These are phyloP conservation scores for Drosophila murphyi DNA, from an alignment of 1,140 invertebrate species.

Conservation along the genomic window DNA sequence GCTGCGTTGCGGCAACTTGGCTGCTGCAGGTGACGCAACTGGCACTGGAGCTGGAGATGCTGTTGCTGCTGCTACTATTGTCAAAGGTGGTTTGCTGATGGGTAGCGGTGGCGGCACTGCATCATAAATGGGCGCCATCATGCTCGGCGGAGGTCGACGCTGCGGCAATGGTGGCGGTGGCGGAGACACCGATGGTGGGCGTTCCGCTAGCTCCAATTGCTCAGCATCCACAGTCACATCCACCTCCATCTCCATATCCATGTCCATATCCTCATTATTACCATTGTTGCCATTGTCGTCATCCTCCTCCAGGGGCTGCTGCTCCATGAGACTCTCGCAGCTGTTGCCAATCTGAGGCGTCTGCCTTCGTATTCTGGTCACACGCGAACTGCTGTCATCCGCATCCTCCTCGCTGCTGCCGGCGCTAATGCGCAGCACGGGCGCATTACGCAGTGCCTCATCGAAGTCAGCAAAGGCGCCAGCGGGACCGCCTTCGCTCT, in stretches of 20 bases:
- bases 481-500: conserved; percentile 40
- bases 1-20: conserved; percentile 57
- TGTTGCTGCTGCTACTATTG: conserved; percentile 13
- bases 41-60: not conserved
- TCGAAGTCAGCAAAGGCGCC: conserved; percentile 80
- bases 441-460: conserved; percentile 72
- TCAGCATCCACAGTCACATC: conserved; percentile 1
- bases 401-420: conserved; percentile 48
- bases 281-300: conserved; percentile 14
- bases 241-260: not conserved
- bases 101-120: conserved; percentile 63
- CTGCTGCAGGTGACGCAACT: not conserved
- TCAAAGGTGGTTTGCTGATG: conserved; percentile 40
- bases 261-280: not conserved
- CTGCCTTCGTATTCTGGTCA: conserved; percentile 62
- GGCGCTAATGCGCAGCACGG: conserved; percentile 62
- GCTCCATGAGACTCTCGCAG: conserved; percentile 66
- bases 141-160: conserved; percentile 44
- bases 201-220: conserved; percentile 29
- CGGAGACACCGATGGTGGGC: conserved; percentile 60
- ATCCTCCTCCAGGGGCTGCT: conserved; percentile 52
- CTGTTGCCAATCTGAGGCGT: conserved; percentile 67
- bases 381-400: conserved; percentile 65
- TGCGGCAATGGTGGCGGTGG: conserved; percentile 68
- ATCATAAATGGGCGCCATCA: conserved; percentile 60